Evolutionary conservation across 2,113 vertebrate species (phyloP), one percentile per base, ranked within the genome.

Genomic region (Neolamprologus falcicula): DNA sequence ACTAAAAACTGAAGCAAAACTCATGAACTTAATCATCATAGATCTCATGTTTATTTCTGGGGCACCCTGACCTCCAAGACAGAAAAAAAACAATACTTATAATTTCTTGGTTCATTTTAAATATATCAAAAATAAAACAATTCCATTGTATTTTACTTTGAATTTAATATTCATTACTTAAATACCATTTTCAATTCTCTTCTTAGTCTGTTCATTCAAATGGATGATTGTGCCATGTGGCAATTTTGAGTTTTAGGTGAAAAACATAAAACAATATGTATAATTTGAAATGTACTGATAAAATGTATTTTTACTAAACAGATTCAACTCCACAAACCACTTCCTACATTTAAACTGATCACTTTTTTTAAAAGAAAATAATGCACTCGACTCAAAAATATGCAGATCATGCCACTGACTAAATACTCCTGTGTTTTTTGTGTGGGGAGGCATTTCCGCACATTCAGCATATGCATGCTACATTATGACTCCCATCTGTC

Each of bases 401-500:
- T 28, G 24, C 42, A 28, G 9, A 28, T 47, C 24, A 5, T 47
- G 40, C 24, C 40, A 47, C 4, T 76, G 24, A 28, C 40, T 42
- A 71, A 24, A 45, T 45, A 42, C 21, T 45, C 9, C 5, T 40
- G 52, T 55, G 52, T 40, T 37, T 28, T 47, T 28, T 47, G 14
- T 31, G 42, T 76, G 24, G 6, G n/a, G 81, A 89, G 83, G 71
- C 31, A 80, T 31, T 79, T 59, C 42, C 2, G 33, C 33, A 57
- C 17, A 84, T 59, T 73, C 50, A 83, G 55, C 82, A 83, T 37
- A 89, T 82, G 59, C 68, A 82, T 87, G 83, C 85, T 85, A 54
- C 82, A 91, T 80, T 83, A 61, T 9, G 52, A 88, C 57, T 80
- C n/a, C 81, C 87, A 85, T 85, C 83, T 83, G 40, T 79, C 82